Evolutionary conservation across 2,113 vertebrate species (phyloP).

Genomic region (Seriola aureovittata): DNA sequence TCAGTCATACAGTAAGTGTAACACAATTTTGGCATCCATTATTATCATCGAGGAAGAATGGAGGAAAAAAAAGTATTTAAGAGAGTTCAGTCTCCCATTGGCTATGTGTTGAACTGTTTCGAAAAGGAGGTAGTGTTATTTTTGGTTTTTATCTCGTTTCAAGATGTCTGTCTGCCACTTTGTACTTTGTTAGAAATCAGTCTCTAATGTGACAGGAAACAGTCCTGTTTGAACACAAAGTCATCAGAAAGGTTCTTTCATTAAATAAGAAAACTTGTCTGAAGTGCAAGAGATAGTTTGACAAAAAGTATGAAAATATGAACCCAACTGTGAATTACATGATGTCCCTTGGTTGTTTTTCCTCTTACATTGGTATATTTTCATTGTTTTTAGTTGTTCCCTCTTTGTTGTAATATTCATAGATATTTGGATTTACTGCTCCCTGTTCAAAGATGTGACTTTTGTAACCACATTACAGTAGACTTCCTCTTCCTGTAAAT

Average conservation of each 20-base stretch:
- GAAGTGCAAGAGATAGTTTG: constrained; percentile 77
- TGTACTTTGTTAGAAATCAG: constrained; percentile 74
- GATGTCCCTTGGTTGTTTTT: constrained; percentile 69
- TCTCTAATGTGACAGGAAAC: constrained; percentile 70
- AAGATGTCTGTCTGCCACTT: constrained; percentile 79
- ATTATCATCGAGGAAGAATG: constrained; percentile 74
- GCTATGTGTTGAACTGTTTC: constrained; percentile 81
- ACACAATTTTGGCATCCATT: constrained; percentile 82
- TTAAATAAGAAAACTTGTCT: constrained; percentile 72
- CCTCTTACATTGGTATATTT: constrained; percentile 47
- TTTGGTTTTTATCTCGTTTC: constrained; percentile 83
- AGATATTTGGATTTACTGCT: constrained; percentile 64
- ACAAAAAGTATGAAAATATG: constrained; percentile 66
- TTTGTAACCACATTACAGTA: constrained; percentile 37
- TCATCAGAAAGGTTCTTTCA: constrained; percentile 65
- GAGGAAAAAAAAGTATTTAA: constrained; percentile 57
- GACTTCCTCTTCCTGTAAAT: constrained; percentile 44
- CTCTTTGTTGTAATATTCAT: constrained; percentile 58
- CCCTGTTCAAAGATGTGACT: constrained; percentile 48
- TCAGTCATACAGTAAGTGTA: constrained; percentile 70
- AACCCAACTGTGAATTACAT: constrained; percentile 52
- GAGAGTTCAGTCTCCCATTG: constrained; percentile 78
- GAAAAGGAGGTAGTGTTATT: constrained; percentile 89
- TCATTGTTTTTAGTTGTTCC: constrained; percentile 56
- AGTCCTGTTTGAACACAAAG: constrained; percentile 71